Base-by-base conservation (phyloP, 2,797 vertebrate genomes). In the Poeciliopsis infans region DNA sequence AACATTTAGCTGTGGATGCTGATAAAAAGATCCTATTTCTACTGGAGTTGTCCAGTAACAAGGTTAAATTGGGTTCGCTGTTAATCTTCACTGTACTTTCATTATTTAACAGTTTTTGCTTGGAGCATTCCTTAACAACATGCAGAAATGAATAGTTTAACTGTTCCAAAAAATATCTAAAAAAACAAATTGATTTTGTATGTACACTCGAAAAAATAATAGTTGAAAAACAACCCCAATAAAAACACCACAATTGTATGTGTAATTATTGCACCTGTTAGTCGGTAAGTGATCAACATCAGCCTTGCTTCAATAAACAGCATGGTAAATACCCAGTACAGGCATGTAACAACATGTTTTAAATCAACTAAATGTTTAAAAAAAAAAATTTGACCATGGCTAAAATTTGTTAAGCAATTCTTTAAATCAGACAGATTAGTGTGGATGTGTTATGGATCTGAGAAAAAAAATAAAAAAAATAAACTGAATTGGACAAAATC, bases 71-170 rank as follows among this genome's bases (percentile, higher is more conserved):
- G 75, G 39, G 33, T 82, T 79, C 53, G 57, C 7, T 55, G 45
- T 53, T 79, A 74, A 77, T 69, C 73, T 79, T 85, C 53, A 70
- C 45, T 49, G 31, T 46, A 70, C 46, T n/a, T 18, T 77, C 75
- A 86, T 78, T 74, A 82, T 86, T 83, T 76, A 79, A 77, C 25
- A 25, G 41, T 39, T 70, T 57, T 74, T 70, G 18, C 64, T 79
- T 80, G 39, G 75, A 36, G 5, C 0, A 75, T 68, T 77, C 25
- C 31, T 47, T 28, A 31, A 33, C 53, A 47, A 43, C 28, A 61
- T n/a, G 13, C 46, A 16, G n/a, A 70, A 45, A 39, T 33, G 2
- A 72, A 72, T 45, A 15, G 51, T 28, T 18, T 57, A 43, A 36
- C 23, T 53, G 64, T 33, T 61, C 28, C 36, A 43, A 69, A 45